phyloP scores from a whole-genome alignment of 1,140 invertebrate species.

The Lasioglossum albipes region DNA sequence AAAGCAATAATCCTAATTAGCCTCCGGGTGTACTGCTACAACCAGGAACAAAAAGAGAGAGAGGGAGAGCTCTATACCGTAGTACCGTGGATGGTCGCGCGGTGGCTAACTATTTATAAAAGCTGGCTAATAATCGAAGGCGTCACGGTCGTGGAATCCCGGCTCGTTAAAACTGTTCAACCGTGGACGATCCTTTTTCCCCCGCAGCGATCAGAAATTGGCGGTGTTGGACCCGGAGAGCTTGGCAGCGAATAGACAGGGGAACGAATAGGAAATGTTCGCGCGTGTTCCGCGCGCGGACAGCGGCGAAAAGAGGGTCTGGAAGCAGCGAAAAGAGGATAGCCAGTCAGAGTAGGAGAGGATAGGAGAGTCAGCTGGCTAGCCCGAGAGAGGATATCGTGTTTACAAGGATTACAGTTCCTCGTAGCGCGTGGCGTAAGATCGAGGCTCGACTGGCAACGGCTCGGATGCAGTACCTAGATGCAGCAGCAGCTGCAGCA shows the following conservation, averaged over 20 bases:
- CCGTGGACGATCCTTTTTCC: neutral
- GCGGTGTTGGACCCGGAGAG: neutral
- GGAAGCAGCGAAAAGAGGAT: neutral
- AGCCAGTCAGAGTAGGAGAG: too few relatives aligned
- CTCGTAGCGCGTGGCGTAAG: conserved; percentile 28
- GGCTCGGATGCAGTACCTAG: conserved; percentile 16
- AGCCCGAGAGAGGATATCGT: conserved; percentile 20
- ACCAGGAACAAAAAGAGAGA: neutral
- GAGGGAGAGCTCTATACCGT: too few relatives aligned
- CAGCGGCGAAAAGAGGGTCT: neutral
- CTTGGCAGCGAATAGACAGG: too few relatives aligned
- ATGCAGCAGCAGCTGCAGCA: conserved; percentile 3
- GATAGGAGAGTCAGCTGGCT: conserved; percentile 17
- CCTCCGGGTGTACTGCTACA: neutral
- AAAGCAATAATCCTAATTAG: neutral
- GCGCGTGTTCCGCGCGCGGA: too few relatives aligned
- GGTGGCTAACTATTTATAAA: neutral
- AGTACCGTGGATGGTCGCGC: too few relatives aligned
- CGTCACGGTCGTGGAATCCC: neutral
- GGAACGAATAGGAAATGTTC: conserved; percentile 13
- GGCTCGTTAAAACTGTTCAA: neutral
- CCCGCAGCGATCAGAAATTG: neutral
- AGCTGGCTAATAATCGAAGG: neutral
- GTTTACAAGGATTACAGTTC: conserved; percentile 37
- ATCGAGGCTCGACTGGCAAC: neutral